phyloP scores from a whole-genome alignment of 2,797 vertebrate species.

The Pterois miles region DNA sequence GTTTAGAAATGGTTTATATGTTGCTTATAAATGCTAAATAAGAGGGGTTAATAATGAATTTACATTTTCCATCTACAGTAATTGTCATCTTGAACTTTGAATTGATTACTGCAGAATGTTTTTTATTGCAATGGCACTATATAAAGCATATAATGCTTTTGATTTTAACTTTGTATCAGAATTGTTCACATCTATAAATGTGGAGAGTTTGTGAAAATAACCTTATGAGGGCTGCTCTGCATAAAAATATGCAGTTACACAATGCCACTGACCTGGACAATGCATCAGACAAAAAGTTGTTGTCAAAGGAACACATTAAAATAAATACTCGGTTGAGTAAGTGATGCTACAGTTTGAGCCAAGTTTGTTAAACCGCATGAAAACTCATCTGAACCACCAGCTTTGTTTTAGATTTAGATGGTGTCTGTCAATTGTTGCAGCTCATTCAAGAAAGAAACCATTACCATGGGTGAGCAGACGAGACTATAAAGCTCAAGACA shows the following conservation, averaged over 20 bases:
- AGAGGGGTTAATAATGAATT: neutral
- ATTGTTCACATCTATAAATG: constrained; percentile 47
- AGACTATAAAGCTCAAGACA: constrained; percentile 4
- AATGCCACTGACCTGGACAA: constrained; percentile 27
- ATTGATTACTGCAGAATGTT: constrained; percentile 15
- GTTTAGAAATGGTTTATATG: neutral
- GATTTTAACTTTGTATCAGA: constrained; percentile 45
- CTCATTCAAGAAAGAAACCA: constrained; percentile 24
- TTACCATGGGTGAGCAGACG: neutral
- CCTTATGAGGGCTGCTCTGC: constrained; percentile 1
- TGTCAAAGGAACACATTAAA: constrained; percentile 17
- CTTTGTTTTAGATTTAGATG: constrained; percentile 24
- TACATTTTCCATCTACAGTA: neutral
- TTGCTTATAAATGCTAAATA: neutral
- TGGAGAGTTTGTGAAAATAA: constrained; percentile 33
- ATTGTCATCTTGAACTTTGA: constrained; percentile 29
- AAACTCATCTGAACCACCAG: constrained; percentile 12
- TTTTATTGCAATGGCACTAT: constrained; percentile 43
- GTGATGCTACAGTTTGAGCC: constrained; percentile 17
- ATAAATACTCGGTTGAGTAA: constrained; percentile 2
- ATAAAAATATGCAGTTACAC: constrained; percentile 35
- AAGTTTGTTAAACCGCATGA: constrained; percentile 14
- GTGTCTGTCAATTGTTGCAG: constrained; percentile 17
- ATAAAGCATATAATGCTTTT: constrained; percentile 33
- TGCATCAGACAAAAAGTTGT: constrained; percentile 19